Base-by-base conservation (phyloP, 2,797 vertebrate genomes). In the Allobates femoralis region DNA sequence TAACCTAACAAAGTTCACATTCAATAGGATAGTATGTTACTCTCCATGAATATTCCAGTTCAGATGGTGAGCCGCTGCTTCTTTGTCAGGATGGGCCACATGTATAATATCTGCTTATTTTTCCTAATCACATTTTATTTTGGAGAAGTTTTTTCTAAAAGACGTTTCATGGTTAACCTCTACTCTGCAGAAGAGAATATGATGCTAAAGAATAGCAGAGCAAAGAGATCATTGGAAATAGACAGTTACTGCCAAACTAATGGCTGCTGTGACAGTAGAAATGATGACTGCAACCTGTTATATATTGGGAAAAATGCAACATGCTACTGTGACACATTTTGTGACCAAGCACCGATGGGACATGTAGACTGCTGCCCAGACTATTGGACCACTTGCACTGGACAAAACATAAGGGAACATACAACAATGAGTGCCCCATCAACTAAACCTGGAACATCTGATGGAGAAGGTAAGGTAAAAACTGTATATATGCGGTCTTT, bases 321-420 rank as follows among this genome's bases (percentile, higher is more conserved):
- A 28, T 95, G 94, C 81, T 95, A 95, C 86, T 95, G 94, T 86
- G 94, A 95, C 60, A 90, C 90, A 55, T 94, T 94, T 90, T 95
- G 94, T 87, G 88, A 89, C 75, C 90, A 91, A 0, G 79, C 55
- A 19, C 80, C 85, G 58, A 77, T 89, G 12, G 91, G 90, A 18
- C 90, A 91, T 69, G 73, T 92, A 7, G 94, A 95, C 76, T 95
- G 94, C 58, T 95, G 94, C 79, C 91, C 91, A 75, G 94, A 95
- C 87, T 95, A 93, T 89, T 93, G 93, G 92, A 89, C 90, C n/a
- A 91, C 90, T 58, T 94, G 94, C 76, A 75, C 0, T 14, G 90
- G 88, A 86, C 88, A 83, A 4, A 79, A 87, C 50, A 28, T 0
- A 2, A 1, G 56, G 77, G 26, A 64, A 85, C 78, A 89, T 86